A percentile compares a stretch with the other conserved stretches of the same genome.
Conservation (phyloP, 92 coral and sea anemone genomes). For the Bergia sp. region DNA sequence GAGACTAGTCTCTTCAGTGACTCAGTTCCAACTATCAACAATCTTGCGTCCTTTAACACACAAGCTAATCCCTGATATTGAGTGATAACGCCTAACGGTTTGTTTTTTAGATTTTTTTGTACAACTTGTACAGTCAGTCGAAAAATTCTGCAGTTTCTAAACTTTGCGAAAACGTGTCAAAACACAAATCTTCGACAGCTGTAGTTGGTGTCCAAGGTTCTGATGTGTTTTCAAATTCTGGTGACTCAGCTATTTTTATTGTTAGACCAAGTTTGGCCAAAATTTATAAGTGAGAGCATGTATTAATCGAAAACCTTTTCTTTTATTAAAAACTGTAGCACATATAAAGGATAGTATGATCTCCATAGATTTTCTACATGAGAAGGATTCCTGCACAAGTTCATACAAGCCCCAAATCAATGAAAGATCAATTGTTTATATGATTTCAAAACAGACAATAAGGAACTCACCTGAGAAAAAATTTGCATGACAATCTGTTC, state of each 20-base stretch:
- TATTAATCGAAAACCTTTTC: not conserved
- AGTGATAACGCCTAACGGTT: not conserved
- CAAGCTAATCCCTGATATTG: not conserved
- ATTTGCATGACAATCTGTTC: constrained; percentile 79
- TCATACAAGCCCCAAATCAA: constrained; percentile 42
- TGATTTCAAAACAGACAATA: constrained; percentile 62
- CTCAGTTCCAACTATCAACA: not conserved
- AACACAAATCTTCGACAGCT: not conserved
- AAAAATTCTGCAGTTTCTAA: not conserved
- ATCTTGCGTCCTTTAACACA: not conserved
- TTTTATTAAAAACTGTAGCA: not conserved
- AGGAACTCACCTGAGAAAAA: constrained; percentile 65
- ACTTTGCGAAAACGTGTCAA: not conserved
- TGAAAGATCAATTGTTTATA: constrained; percentile 68
- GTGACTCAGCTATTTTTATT: constrained; percentile 41
- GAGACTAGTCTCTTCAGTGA: not conserved
- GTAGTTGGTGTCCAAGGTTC: not conserved
- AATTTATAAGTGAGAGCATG: not conserved
- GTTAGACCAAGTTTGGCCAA: not conserved
- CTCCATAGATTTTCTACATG: not conserved
- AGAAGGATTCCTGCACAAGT: constrained; percentile 37
- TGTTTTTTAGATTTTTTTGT: not conserved
- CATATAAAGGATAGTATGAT: not conserved
- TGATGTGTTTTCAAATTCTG: constrained; percentile 11
- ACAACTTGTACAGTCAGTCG: constrained; percentile 21